These are phyloP conservation scores for Galagoides demidoff DNA, from an alignment of 2,797 vertebrate genomes.

Conservation along the genomic window DNA sequence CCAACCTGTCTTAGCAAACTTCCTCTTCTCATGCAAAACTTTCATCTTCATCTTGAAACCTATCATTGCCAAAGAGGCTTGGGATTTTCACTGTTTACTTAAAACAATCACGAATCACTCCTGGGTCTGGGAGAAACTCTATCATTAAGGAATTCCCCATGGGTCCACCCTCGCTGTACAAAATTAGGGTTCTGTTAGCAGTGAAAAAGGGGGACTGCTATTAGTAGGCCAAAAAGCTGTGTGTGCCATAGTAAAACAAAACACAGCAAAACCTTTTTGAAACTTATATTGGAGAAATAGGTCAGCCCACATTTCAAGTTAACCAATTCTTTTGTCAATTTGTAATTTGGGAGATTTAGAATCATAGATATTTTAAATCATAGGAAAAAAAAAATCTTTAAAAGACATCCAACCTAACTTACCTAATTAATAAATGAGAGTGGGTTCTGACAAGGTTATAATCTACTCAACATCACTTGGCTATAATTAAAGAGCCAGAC, in stretches of 20 bases:
- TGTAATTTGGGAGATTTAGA: not conserved
- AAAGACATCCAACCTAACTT: not conserved
- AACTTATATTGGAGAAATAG: not conserved
- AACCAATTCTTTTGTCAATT: not conserved
- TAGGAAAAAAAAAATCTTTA: not conserved
- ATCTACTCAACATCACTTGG: not conserved
- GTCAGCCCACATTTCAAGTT: not conserved
- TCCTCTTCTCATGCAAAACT: not conserved
- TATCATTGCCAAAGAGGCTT: not conserved
- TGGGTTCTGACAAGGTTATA: not conserved
- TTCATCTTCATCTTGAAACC: not conserved
- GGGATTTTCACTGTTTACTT: not conserved
- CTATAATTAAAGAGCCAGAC: not conserved
- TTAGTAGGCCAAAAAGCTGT: not conserved
- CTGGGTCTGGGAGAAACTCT: not conserved
- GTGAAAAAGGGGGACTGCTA: not conserved
- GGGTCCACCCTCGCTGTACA: not conserved
- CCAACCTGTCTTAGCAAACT: not conserved
- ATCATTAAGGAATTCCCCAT: not conserved
- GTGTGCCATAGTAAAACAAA: not conserved
- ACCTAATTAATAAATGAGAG: conserved; percentile 25
- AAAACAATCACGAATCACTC: not conserved
- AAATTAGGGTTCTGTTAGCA: not conserved
- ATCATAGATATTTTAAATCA: not conserved
- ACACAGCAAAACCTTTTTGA: not conserved